phyloP scores from a whole-genome alignment of 1,140 invertebrate species.

The Drosophila willistoni region DNA sequence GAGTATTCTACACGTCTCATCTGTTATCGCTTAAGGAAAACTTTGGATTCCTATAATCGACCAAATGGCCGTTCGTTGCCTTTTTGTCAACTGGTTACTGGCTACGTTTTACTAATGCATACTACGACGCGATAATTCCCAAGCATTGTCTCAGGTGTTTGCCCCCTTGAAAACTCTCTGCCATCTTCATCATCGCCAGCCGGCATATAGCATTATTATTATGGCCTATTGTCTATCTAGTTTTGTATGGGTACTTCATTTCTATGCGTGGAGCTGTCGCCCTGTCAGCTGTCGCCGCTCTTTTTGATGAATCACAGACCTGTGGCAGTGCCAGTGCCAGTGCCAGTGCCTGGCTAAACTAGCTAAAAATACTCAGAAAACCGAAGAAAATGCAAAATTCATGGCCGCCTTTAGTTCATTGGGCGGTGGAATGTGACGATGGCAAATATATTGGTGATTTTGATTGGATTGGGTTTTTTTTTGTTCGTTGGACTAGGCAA shows the following conservation, averaged over 20 bases:
- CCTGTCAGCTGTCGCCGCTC: slow-evolving; percentile 75
- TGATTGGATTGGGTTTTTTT: slow-evolving; percentile 13
- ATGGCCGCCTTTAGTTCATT: slow-evolving; percentile 50
- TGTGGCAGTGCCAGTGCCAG: slow-evolving; percentile 26
- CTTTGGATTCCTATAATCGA: slow-evolving; percentile 19
- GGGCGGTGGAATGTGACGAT: slow-evolving; percentile 62
- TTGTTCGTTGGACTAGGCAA: slow-evolving; percentile 55
- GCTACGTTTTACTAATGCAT: slow-evolving; percentile 54
- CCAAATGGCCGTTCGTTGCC: slow-evolving; percentile 33
- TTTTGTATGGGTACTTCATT: slow-evolving; percentile 68
- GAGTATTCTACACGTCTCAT: neutral
- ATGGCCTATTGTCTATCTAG: slow-evolving; percentile 56
- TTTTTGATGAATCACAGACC: slow-evolving; percentile 78
- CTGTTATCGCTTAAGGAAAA: slow-evolving; percentile 8
- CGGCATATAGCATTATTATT: slow-evolving; percentile 25
- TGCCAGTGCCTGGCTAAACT: slow-evolving; percentile 50
- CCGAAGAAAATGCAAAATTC: slow-evolving; percentile 72
- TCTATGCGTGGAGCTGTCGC: slow-evolving; percentile 69
- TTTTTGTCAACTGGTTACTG: slow-evolving; percentile 59
- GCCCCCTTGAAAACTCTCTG: slow-evolving; percentile 31
- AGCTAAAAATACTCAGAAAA: slow-evolving; percentile 70
- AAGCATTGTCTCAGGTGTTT: slow-evolving; percentile 69
- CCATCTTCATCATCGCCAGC: slow-evolving; percentile 4
- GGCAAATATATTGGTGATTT: slow-evolving; percentile 22
- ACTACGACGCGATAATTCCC: slow-evolving; percentile 64